Base-by-base conservation (phyloP, 2,113 vertebrate species). In the Rhynchopsitta pachyrhyncha region DNA sequence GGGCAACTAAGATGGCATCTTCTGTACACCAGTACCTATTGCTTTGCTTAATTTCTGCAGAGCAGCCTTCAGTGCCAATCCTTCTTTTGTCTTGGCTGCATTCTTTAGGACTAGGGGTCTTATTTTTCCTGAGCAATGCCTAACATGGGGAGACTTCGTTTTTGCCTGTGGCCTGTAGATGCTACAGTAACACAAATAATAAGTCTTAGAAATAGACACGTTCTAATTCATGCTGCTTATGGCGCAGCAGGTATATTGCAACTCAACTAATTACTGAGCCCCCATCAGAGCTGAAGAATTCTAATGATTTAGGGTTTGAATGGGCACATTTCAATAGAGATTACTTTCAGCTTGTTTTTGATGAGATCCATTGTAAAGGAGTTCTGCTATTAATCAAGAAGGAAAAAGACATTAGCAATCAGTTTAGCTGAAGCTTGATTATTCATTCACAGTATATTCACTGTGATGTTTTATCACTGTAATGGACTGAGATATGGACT, bases 361-460 rank as follows among this genome's bases (percentile, higher is more conserved):
- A 46, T 88, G 84, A 96, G 90, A 90, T 81, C 90, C 91, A 69
- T 96, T 97, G 97, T 96, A 77, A 78, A 76, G 64, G 69, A 94
- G 67, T 77, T 75, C 63, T 69, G 78, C 89, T 94, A 85, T 86
- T 97, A 97, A 97, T 97, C 94, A 96, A 92, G 81, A 93, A 94
- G 81, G 44, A 76, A 88, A 89, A 83, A 82, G 82, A 93, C 70
- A 83, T 95, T 88, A 63, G 52, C 78, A 92, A 80, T 41, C 59
- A 80, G 41, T 90, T 85, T 81, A 95, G 55, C 47, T 90, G 35
- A 77, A 85, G 64, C 29, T 66, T 86, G 14, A 69, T 83, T 93
- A 71, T 92, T 93, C 59, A 52, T 67, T 90, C 46, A 62, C 42
- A 81, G 47, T 35, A 53, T 83, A 77, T 75, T 91, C 69, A 23